These are phyloP conservation scores for Morpho achilles DNA, from an alignment of 2,888 invertebrate genomes.

Conservation along the genomic window DNA sequence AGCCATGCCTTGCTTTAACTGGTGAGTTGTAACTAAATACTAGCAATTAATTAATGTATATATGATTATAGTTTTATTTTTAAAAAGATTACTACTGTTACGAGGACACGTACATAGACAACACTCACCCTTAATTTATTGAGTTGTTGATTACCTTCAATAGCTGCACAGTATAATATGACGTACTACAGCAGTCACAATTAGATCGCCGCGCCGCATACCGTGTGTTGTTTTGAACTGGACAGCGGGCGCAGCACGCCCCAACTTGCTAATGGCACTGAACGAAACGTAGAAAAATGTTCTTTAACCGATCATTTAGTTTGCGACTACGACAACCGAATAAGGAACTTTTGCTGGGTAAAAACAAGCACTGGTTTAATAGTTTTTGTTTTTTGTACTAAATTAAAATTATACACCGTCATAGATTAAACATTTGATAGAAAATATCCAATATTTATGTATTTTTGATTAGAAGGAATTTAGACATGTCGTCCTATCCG, in stretches of 20 bases:
- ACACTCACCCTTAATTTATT: slow-evolving; percentile 8
- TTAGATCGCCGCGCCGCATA: slow-evolving; percentile 47
- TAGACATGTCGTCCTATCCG: too few species aligned
- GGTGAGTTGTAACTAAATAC: too few species aligned
- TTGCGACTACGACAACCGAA: slow-evolving; percentile 82
- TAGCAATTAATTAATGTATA: too few species aligned
- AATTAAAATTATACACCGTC: too few species aligned
- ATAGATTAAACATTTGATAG: too few species aligned
- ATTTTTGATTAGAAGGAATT: too few species aligned
- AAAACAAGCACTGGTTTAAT: slow-evolving; percentile 26
- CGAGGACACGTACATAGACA: not conserved
- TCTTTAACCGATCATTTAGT: slow-evolving; percentile 65
- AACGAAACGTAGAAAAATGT: slow-evolving; percentile 43
- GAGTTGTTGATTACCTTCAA: slow-evolving; percentile 10
- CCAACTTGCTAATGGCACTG: slow-evolving; percentile 41
- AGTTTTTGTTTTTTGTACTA: not conserved
- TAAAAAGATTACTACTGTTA: not conserved
- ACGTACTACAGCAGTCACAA: slow-evolving; percentile 42
- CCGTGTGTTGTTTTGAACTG: slow-evolving; percentile 17
- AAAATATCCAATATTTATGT: too few species aligned
- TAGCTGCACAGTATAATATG: slow-evolving; percentile 17
- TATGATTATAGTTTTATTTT: too few species aligned
- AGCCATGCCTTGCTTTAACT: too few species aligned
- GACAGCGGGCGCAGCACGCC: slow-evolving; percentile 33
- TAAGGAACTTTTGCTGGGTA: slow-evolving; percentile 86